Base-by-base conservation (phyloP, 2,888 invertebrate genomes). In the Leucophora obtusa region DNA sequence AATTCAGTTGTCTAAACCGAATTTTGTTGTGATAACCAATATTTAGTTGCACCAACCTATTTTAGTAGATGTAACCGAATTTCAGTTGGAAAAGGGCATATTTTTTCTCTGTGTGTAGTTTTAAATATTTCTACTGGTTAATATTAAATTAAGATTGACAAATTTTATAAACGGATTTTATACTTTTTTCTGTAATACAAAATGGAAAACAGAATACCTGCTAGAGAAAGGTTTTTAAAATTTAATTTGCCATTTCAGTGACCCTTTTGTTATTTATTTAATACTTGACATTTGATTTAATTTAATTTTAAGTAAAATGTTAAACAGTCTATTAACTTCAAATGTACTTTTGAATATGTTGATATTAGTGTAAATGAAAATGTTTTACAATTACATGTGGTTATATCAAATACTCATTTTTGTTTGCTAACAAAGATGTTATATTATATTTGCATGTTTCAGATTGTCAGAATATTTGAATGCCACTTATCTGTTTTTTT, bases 61-160 rank as follows among this genome's bases (percentile, higher is more conserved):
- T n/a, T n/a, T n/a, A n/a, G n/a, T n/a, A n/a, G n/a, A n/a, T n/a
- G n/a, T n/a, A n/a, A n/a, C n/a, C n/a, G n/a, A n/a, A n/a, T n/a
- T n/a, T n/a, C n/a, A n/a, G n/a, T n/a, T n/a, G n/a, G n/a, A n/a
- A n/a, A n/a, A n/a, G n/a, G n/a, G n/a, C n/a, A n/a, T n/a, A n/a
- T n/a, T n/a, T n/a, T n/a, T n/a, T n/a, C n/a, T 21, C 4, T 21
- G 21, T 69, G 11, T 60, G 6, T 14, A 15, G 15, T 35, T 14
- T 47, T 6, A 18, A 28, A 58, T 14, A 11, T 33, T 2, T 35
- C 53, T 69, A n/a, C 33, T 18, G 51, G 33, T 38, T 73, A 58
- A 69, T 51, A 35, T 63, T 53, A 58, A 69, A 78, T 69, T 63
- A 73, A 73, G 62, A 69, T 63, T 72, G 68, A 58, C 68, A 71